These are phyloP conservation scores for Pterocles orientalis DNA, from an alignment of 2,113 vertebrate species.

Conservation along the genomic window DNA sequence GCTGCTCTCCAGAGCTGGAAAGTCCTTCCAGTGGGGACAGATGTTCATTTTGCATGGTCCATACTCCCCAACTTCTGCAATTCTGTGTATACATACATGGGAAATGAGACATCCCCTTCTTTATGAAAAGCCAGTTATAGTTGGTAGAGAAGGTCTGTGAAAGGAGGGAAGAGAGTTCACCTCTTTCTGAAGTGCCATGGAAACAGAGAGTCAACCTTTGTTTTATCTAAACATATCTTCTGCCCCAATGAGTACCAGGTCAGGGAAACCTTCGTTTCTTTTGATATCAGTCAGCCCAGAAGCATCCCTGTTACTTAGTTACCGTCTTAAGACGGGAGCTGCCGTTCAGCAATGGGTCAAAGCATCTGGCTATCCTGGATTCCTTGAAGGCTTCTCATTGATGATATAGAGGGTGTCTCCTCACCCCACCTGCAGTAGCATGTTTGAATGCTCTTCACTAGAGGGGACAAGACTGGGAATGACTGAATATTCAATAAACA, in stretches of 20 bases:
- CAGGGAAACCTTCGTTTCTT: background rate
- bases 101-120: background rate
- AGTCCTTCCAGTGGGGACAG: background rate
- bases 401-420: background rate
- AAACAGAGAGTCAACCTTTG: background rate
- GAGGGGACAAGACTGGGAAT: background rate
- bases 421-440: background rate
- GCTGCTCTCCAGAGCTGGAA: background rate
- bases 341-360: background rate
- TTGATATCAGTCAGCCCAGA: background rate
- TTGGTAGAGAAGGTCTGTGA: background rate
- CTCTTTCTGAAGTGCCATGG: background rate
- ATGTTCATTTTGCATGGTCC: background rate
- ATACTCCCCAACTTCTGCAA: rapidly evolving
- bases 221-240: background rate
- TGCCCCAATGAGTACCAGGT: background rate
- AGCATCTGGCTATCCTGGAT: background rate
- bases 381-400: background rate
- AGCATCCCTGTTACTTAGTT: background rate
- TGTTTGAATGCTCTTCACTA: background rate
- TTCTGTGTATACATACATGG: rapidly evolving
- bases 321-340: background rate
- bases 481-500: background rate
- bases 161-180: background rate
- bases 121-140: background rate